Evolutionary conservation across 2,888 invertebrate genomes (phyloP).

Genomic region (Oxystoma pomonae): DNA sequence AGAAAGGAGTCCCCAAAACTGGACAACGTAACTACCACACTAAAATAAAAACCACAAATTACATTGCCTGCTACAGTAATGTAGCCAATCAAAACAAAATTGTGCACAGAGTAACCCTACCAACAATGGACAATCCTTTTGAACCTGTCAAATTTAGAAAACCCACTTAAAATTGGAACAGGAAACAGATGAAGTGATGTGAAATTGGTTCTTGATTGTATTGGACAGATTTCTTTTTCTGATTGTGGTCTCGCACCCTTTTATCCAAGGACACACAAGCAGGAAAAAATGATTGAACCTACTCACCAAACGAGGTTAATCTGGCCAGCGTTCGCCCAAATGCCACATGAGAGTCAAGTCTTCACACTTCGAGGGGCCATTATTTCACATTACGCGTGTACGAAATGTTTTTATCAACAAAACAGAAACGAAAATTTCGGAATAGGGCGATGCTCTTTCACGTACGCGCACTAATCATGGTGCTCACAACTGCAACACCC

Average conservation of each 20-base stretch:
- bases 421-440: conserved; percentile 17
- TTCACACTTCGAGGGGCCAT: background rate
- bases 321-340: conserved; percentile 30
- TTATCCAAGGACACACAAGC: conserved; percentile 36
- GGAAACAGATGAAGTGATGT: background rate
- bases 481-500: conserved; percentile 17
- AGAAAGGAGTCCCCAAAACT: no score
- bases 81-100: background rate
- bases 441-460: conserved; percentile 35
- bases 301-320: conserved; percentile 42
- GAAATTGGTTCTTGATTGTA: background rate
- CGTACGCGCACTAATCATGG: conserved; percentile 41
- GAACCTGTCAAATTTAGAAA: background rate
- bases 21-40: no score
- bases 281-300: conserved; percentile 36
- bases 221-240: background rate
- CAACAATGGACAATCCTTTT: background rate
- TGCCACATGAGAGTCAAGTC: conserved; percentile 24
- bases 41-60: no score
- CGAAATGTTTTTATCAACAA: background rate
- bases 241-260: conserved; percentile 16
- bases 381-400: conserved; percentile 22
- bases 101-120: no score
- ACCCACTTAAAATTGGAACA: background rate
- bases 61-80: no score